Percentiles rank a stretch among this genome's conserved stretches.
Evolutionary conservation across 1,140 invertebrate genomes (phyloP).

Genomic region (Aporrectodea caliginosa): DNA sequence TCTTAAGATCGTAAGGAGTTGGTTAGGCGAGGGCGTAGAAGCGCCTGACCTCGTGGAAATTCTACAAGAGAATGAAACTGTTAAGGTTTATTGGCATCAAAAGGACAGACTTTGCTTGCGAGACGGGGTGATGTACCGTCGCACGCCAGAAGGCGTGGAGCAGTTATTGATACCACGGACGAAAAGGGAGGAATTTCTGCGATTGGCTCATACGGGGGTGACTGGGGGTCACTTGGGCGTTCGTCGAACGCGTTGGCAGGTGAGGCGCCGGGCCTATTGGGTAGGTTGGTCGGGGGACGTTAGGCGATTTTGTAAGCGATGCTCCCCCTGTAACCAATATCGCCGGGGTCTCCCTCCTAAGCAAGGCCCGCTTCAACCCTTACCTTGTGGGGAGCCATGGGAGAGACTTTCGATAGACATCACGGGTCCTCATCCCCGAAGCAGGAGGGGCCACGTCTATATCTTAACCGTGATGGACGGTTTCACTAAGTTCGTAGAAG

Average conservation of each 20-base stretch:
- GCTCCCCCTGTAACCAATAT: not conserved
- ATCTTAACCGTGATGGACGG: constrained; percentile 48
- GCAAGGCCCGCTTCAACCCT: not conserved
- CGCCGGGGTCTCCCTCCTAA: not conserved
- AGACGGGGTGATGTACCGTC: not conserved
- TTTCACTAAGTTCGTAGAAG: constrained; percentile 54
- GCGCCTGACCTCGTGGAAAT: not conserved
- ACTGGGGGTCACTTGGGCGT: constrained; percentile 5
- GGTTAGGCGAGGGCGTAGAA: not conserved
- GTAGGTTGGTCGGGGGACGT: not conserved
- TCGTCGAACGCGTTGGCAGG: constrained; percentile 42
- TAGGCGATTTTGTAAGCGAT: not conserved
- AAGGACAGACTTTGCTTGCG: not conserved
- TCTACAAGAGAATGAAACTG: not conserved
- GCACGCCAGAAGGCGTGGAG: not conserved
- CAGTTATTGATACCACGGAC: constrained; percentile 1
- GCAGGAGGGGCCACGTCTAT: constrained; percentile 37
- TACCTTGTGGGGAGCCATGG: constrained; percentile 6
- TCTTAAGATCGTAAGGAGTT: not conserved
- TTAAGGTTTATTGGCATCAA: not conserved
- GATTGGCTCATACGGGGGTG: not conserved
- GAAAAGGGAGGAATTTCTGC: not conserved
- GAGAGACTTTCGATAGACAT: constrained; percentile 21
- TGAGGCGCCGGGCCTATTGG: not conserved
- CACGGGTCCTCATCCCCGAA: constrained; percentile 17